Conservation (phyloP, 2,113 vertebrate genomes). For the Strix uralensis region DNA sequence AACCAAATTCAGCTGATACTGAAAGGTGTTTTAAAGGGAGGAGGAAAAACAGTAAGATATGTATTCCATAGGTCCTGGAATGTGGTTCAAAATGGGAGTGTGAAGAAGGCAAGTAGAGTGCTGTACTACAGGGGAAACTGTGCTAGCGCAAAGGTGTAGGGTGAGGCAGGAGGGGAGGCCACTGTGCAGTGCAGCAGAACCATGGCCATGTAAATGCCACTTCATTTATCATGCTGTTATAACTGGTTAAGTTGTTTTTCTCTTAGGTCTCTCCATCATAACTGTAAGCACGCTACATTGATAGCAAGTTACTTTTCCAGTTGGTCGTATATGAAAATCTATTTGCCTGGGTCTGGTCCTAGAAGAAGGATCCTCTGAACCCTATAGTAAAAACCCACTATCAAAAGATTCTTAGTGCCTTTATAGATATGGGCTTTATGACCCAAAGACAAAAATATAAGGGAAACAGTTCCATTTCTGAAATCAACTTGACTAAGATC, state of each 20-base stretch:
- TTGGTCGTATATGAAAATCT: background rate
- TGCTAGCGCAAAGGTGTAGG: fast-evolving
- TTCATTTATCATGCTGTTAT: background rate
- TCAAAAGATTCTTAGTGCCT: background rate
- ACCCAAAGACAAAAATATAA: background rate
- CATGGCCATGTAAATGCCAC: background rate
- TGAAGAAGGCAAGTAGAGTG: background rate
- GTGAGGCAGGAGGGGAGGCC: background rate
- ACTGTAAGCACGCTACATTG: background rate
- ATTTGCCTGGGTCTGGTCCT: background rate
- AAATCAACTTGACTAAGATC: conserved; percentile 23
- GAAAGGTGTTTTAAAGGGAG: background rate
- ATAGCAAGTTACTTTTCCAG: background rate
- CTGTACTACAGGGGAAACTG: fast-evolving
- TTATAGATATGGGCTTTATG: background rate
- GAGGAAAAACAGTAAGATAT: background rate
- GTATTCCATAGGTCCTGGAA: background rate
- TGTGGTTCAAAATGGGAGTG: background rate
- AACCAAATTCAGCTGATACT: background rate
- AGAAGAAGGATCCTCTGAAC: background rate
- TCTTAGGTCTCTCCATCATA: background rate
- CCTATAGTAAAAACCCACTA: background rate
- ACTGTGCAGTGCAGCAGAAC: background rate
- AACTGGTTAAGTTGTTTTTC: background rate
- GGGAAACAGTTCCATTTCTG: background rate